These are phyloP conservation scores for Misgurnus mizolepis DNA, from an alignment of 2,113 vertebrate genomes.

Conservation along the genomic window DNA sequence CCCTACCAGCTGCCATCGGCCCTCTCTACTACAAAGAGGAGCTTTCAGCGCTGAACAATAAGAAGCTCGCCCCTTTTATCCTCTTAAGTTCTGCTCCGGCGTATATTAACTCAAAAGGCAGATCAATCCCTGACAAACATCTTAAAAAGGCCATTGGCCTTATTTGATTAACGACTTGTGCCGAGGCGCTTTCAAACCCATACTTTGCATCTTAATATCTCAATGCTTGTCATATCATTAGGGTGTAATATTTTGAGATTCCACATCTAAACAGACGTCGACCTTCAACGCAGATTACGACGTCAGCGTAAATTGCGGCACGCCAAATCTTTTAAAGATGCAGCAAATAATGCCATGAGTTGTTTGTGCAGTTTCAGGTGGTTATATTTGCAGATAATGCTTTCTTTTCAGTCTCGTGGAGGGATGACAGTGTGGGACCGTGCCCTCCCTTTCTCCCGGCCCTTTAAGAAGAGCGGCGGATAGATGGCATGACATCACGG, in stretches of 20 bases:
- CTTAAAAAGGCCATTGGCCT: conserved; percentile 68
- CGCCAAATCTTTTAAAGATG: no score
- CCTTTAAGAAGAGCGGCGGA: conserved; percentile 71
- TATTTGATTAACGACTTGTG: conserved; percentile 53
- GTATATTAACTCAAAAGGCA: conserved; percentile 70
- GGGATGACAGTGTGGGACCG: conserved; percentile 73
- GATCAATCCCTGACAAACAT: conserved; percentile 70
- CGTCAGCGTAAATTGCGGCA: conserved; percentile 6
- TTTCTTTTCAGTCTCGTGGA: conserved; percentile 73
- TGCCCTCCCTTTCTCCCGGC: conserved; percentile 65
- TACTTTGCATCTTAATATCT: conserved; percentile 19
- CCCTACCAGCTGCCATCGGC: conserved; percentile 80
- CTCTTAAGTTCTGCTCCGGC: conserved; percentile 64
- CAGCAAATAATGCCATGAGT: conserved; percentile 54
- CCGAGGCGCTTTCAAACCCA: conserved; percentile 19
- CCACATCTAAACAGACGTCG: neutral
- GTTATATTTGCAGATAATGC: conserved; percentile 74
- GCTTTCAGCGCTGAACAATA: conserved; percentile 77
- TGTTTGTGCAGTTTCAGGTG: conserved; percentile 62
- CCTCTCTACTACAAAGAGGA: conserved; percentile 74
- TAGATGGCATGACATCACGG: conserved; percentile 78
- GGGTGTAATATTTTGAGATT: neutral
- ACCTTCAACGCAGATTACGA: conserved; percentile 26
- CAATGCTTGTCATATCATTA: conserved; percentile 24
- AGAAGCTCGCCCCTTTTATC: conserved; percentile 73